A percentile compares a stretch with the other conserved stretches of the same genome.
phyloP scores from a whole-genome alignment of 64 coral and sea anemone species.

The Astreopora myriophthalma region DNA sequence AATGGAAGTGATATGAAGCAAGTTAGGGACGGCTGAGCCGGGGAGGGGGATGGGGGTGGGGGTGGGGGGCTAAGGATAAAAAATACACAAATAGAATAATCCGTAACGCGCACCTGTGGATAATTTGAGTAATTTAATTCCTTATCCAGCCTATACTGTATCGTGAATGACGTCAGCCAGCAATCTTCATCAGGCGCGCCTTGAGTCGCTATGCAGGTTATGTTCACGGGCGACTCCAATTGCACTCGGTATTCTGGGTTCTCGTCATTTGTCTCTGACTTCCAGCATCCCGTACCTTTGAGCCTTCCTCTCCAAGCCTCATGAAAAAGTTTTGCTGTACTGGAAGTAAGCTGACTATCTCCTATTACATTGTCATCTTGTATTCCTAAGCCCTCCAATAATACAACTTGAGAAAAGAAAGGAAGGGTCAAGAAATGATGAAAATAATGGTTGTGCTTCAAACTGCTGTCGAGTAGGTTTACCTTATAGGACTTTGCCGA shows the following conservation, averaged over 20 bases:
- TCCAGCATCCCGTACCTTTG: background rate
- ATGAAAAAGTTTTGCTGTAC: background rate
- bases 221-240: background rate
- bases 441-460: background rate
- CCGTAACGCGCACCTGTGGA: background rate
- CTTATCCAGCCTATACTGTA: background rate
- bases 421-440: background rate
- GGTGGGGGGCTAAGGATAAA: too few relatives aligned
- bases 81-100: too few relatives aligned
- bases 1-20: background rate
- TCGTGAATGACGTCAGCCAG: background rate
- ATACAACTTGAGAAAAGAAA: background rate
- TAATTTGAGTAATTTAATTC: background rate
- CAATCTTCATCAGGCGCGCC: background rate
- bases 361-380: conserved; percentile 1
- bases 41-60: too few relatives aligned
- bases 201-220: conserved; percentile 19
- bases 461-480: background rate
- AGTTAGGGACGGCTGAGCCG: too few relatives aligned
- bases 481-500: too few relatives aligned
- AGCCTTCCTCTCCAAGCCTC: conserved; percentile 30
- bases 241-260: background rate
- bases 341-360: background rate
- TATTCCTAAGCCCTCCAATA: background rate
- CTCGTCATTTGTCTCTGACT: background rate